Base-by-base conservation (phyloP, 2,797 vertebrate genomes). In the Notolepis coatsorum region DNA sequence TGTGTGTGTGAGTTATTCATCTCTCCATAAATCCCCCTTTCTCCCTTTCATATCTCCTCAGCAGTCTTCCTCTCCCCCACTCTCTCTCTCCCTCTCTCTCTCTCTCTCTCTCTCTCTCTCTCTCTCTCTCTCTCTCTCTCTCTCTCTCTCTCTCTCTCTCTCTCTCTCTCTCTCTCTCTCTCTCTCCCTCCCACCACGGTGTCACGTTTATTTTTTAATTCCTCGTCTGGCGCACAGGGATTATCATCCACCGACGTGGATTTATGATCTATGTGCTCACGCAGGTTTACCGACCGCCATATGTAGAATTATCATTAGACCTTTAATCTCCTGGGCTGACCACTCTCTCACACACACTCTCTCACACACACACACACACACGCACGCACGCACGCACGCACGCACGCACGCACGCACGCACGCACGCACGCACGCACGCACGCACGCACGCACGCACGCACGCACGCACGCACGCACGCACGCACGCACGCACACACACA, bases 261-360 rank as follows among this genome's bases (percentile, higher is more conserved):
- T 92, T 92, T 91, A 84, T 87, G 79, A 88, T 90, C 82, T 86
- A 81, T 71, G 79, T 83, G 85, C 88, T 90, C 84, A 86, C 87
- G 89, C 87, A 85, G 89, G 83, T 91, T 92, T 91, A 91, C 80
- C 75, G 84, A 66, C 73, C 86, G 88, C 90, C 91, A 91, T 92
- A 92, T 93, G 91, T 84, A 88, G 90, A 92, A 92, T 92, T 87
- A 93, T 91, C 87, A 88, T 92, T 84, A 87, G 80, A 71, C 75
- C 53, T 68, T 38, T 92, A 92, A 93, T 92, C 92, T 84, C 27
- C 58, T 30, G 43, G 28, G 46, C 55, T 65, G 65, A 79, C 60
- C 71, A 77, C 71, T 72, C 43, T 53, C 65, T n/a, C n/a, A n/a
- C n/a, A n/a, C n/a, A n/a, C n/a, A n/a, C n/a, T n/a, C n/a, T n/a